Evolutionary conservation across 2,113 vertebrate species (phyloP).

Genomic region (Campylorhamphus procurvoides): DNA sequence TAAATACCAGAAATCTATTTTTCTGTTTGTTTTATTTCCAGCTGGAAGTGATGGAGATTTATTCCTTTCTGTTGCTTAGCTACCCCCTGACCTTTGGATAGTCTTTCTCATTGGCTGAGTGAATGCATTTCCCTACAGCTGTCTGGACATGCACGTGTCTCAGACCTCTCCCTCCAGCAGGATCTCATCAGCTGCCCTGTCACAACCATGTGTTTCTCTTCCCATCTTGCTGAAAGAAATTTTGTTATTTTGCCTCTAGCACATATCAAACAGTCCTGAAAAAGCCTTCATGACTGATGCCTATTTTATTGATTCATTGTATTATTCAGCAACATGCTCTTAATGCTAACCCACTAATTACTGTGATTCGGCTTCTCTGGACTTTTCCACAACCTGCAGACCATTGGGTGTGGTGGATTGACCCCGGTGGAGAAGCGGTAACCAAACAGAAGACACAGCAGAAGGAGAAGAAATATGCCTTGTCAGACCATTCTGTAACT

Average conservation of each 20-base stretch:
- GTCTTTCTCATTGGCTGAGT: slow-evolving; percentile 36
- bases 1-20: background rate
- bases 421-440: background rate
- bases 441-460: background rate
- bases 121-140: slow-evolving; percentile 3
- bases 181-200: slow-evolving; percentile 24
- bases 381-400: background rate
- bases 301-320: background rate
- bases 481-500: background rate
- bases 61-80: slow-evolving; percentile 55
- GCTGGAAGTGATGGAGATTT: slow-evolving; percentile 31
- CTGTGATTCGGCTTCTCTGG: background rate
- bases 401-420: background rate
- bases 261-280: background rate
- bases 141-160: background rate
- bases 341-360: background rate
- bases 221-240: background rate
- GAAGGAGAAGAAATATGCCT: background rate
- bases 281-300: background rate
- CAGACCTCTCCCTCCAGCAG: background rate
- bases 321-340: background rate
- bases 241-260: background rate
- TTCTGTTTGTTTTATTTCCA: slow-evolving; percentile 14
- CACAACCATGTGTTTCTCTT: slow-evolving; percentile 3
- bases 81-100: slow-evolving; percentile 48